Conservation (phyloP, 2,113 vertebrate genomes). For the Rousettus leschenaultii region DNA sequence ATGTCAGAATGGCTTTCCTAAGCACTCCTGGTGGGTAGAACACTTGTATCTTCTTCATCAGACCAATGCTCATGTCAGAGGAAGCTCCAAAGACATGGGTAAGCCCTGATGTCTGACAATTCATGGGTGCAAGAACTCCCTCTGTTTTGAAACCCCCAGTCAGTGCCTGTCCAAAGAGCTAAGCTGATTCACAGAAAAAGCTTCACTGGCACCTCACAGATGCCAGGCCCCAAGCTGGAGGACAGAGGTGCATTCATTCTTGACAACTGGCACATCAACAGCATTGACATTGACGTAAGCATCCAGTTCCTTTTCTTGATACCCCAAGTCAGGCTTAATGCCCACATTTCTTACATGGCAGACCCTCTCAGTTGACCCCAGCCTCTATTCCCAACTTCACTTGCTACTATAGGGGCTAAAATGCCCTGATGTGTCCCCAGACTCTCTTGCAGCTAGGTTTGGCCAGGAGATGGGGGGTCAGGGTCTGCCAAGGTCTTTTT, state of each 20-base stretch:
- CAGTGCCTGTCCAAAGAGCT: not conserved
- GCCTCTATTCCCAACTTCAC: not conserved
- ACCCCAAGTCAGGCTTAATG: not conserved
- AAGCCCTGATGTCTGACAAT: not conserved
- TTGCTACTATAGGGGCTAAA: not conserved
- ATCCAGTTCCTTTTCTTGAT: not conserved
- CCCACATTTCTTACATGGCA: not conserved
- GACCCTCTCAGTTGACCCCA: not conserved
- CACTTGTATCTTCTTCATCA: not conserved
- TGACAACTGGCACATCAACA: not conserved
- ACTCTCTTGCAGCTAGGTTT: not conserved
- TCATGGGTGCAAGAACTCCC: not conserved
- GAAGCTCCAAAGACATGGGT: not conserved
- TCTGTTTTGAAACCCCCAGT: not conserved
- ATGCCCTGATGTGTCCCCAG: too few relatives aligned
- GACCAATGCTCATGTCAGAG: not conserved
- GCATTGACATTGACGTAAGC: not conserved
- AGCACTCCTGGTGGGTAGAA: not conserved
- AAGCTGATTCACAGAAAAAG: not conserved
- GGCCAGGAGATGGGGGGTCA: not conserved
- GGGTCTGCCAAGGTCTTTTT: not conserved
- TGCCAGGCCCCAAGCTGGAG: not conserved
- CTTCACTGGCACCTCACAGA: not conserved
- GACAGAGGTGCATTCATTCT: not conserved
- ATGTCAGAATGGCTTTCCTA: not conserved